Evolutionary conservation across 53 echinoderm and acorn worm species (phyloP).

Genomic region (Holothuria leucospilota): DNA sequence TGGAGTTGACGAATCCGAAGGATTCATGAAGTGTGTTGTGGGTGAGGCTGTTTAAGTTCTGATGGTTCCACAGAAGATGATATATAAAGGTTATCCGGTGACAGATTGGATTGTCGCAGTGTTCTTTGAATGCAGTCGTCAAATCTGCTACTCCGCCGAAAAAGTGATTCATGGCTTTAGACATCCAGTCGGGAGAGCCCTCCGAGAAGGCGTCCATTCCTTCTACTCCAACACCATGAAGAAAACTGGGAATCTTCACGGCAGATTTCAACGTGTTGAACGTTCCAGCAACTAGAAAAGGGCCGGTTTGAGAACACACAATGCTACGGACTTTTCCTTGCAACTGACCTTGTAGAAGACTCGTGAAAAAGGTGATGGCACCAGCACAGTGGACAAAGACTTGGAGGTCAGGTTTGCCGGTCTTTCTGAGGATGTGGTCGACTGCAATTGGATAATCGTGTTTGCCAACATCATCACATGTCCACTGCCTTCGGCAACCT

Average conservation of each 20-base stretch:
- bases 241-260: slow-evolving; percentile 54
- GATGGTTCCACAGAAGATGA: slow-evolving; percentile 68
- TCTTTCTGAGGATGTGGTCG: slow-evolving; percentile 60
- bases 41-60: slow-evolving; percentile 62
- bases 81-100: slow-evolving; percentile 79
- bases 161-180: slow-evolving; percentile 43
- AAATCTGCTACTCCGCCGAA: slow-evolving; percentile 51
- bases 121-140: slow-evolving; percentile 64
- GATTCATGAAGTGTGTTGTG: slow-evolving; percentile 75
- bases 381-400: slow-evolving; percentile 75
- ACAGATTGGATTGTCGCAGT: slow-evolving; percentile 74
- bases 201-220: slow-evolving; percentile 68
- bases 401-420: slow-evolving; percentile 58
- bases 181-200: slow-evolving; percentile 43
- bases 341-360: slow-evolving; percentile 62
- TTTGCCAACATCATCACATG: slow-evolving; percentile 60
- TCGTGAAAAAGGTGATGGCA: slow-evolving; percentile 57
- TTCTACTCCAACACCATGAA: slow-evolving; percentile 68
- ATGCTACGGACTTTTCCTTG: slow-evolving; percentile 68
- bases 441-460: slow-evolving; percentile 61
- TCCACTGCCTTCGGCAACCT: slow-evolving; percentile 43
- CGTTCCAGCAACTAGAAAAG: slow-evolving; percentile 55
- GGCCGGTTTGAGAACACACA: slow-evolving; percentile 68
- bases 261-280: slow-evolving; percentile 65
- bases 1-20: slow-evolving; percentile 65